Evolutionary conservation across 2,888 invertebrate species (phyloP).

Genomic region (Cetonia aurata): DNA sequence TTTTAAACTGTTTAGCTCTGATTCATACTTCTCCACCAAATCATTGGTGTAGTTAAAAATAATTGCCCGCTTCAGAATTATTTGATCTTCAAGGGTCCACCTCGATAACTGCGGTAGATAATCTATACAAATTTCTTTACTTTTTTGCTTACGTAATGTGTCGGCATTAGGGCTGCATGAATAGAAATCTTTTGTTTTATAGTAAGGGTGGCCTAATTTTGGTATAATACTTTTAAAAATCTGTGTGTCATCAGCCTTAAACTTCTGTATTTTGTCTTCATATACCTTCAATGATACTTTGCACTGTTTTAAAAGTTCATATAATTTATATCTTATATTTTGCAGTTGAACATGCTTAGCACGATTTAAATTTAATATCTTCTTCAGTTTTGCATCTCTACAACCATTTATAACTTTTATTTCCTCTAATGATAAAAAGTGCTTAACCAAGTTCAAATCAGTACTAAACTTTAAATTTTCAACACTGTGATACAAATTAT

Average conservation of each 20-base stretch:
- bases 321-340: slow-evolving; percentile 54
- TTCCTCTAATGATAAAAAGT: slow-evolving; percentile 53
- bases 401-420: slow-evolving; percentile 54
- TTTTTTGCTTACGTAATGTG: slow-evolving; percentile 57
- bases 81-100: slow-evolving; percentile 74
- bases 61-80: slow-evolving; percentile 68
- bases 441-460: slow-evolving; percentile 39
- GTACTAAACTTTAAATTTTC: slow-evolving; percentile 39
- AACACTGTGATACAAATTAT: slow-evolving; percentile 25
- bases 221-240: slow-evolving; percentile 34
- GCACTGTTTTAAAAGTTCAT: slow-evolving; percentile 53
- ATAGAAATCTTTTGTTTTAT: slow-evolving; percentile 73
- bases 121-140: slow-evolving; percentile 59
- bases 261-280: slow-evolving; percentile 27
- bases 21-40: slow-evolving; percentile 61
- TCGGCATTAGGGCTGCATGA: slow-evolving; percentile 74
- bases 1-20: slow-evolving; percentile 47
- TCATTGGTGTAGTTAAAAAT: slow-evolving; percentile 52
- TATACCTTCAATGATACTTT: slow-evolving; percentile 49
- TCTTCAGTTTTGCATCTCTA: slow-evolving; percentile 53
- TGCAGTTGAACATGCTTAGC: slow-evolving; percentile 54
- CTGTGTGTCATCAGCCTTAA: slow-evolving; percentile 11
- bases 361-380: slow-evolving; percentile 55
- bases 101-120: slow-evolving; percentile 46
- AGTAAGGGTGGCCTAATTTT: slow-evolving; percentile 73